A percentile compares a stretch with the other conserved stretches of the same genome.
Evolutionary conservation across 2,113 vertebrate genomes (phyloP).

Genomic region (Uropsilus gracilis): DNA sequence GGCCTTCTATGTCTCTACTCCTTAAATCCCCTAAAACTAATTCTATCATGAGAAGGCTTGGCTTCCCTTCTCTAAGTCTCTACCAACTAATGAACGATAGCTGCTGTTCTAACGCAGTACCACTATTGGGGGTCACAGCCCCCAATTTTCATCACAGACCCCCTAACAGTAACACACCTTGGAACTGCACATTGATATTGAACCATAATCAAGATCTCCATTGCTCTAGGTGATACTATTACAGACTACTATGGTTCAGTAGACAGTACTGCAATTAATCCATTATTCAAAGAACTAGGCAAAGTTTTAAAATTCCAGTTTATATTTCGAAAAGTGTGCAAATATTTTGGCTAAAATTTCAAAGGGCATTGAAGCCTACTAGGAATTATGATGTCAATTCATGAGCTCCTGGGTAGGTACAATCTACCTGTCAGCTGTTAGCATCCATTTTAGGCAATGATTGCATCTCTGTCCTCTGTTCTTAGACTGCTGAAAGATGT

Average conservation of each 20-base stretch:
- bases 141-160: too few relatives aligned
- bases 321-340: not conserved
- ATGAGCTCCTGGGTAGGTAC: not conserved
- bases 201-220: not conserved
- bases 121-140: too few relatives aligned
- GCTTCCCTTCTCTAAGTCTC: too few relatives aligned
- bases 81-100: too few relatives aligned
- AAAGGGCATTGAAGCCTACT: not conserved
- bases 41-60: too few relatives aligned
- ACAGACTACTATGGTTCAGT: not conserved
- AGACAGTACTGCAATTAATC: not conserved
- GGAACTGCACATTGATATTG: not conserved
- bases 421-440: not conserved
- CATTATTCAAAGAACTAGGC: not conserved
- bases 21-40: too few relatives aligned
- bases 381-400: not conserved
- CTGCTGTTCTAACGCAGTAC: too few relatives aligned
- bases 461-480: not conserved
- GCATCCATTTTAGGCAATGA: not conserved
- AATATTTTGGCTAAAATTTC: slow-evolving; percentile 13
- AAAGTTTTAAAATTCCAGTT: not conserved
- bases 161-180: too few relatives aligned
- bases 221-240: not conserved
- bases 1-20: too few relatives aligned
- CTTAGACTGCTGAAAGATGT: not conserved